Evolutionary conservation across 2,113 vertebrate genomes (phyloP), one percentile per base, ranked within the genome.

Genomic region (Seriola quinqueradiata): DNA sequence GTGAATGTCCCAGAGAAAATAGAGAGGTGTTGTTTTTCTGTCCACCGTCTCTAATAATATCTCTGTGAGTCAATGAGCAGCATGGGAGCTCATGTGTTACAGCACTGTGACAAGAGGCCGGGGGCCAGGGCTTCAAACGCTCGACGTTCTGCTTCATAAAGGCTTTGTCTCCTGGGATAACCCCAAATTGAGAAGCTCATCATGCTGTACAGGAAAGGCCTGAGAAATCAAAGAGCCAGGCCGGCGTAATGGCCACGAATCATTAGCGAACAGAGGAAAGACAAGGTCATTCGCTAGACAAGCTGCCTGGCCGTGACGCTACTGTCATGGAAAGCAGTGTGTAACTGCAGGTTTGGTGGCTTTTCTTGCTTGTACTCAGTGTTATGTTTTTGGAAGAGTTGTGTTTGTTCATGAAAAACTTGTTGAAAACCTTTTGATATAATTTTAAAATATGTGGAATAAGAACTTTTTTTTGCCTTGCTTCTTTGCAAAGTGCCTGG

Each of bases 121-220:
- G 38, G 74, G 80, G 74, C 16, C 93, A 70, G 89, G 87, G 90
- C 94, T 94, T 95, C 92, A 91, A 42, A 71, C 86, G 77, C 84
- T 91, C 87, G 90, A 92, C 86, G 84, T 90, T 79, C 81, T 87
- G 91, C 91, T 91, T 92, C 92, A 91, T 90, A 84, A 86, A 90
- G 86, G 79, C 84, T 69, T 92, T 90, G 93, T 96, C 96, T 95
- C 89, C 73, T 78, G 93, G 90, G 89, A 90, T 92, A 92, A 94
- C 95, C 95, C 94, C 90, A 81, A 95, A 93, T 94, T 86, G 95
- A 96, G 94, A 81, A 95, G 89, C 89, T 93, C 93, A 89, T 91
- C 89, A 89, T 83, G 93, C 81, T 84, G 83, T 92, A 95, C 95
- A 95, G 94, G 93, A 96, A 93, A 94, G 86, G 89, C 54, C 74